Evolutionary conservation across 2,888 invertebrate species (phyloP), one percentile per base, ranked within the genome.

Genomic region (Nephrotoma appendiculata): DNA sequence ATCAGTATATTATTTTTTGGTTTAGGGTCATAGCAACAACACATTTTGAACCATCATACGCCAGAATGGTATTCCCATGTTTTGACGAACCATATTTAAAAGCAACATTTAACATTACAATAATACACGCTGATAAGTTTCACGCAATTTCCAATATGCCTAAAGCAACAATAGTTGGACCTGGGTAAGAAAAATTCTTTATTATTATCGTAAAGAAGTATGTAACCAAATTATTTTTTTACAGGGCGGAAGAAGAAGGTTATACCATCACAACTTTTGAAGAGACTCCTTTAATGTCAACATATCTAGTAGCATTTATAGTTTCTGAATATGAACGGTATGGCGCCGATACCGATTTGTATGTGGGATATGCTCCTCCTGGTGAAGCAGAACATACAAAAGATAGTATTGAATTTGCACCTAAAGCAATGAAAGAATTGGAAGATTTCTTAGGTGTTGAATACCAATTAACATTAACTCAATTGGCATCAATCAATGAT

Each of bases 301-400:
- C 95, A 0, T 96, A 96, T 89, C 92, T 96, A 3, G 92, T 96
- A 5, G 96, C 96, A 0, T 95, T 95, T 89, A 92, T 95, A 2
- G 94, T 96, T 41, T 90, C 89, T 86, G 90, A 91, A 87, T 90
- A 91, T 88, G 88, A 86, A 86, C 86, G 88, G 42, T 11, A 0
- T 0, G 19, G 19, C n/a, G 83, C 44, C 15, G 85, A 85, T 9
- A 45, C 6, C 6, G 31, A 44, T 44, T 9, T 45, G 0, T 44
- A 11, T 12, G 19, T 85, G 9, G 42, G 15, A 11, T 85, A 84
- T 6, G 84, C 85, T 44, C 42, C 42, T 11, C 15, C 85, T 19
- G 45, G 15, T 9, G 4, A 44, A 44, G 19, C 11, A n/a, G 1
- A 2, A 12, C 9, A 43, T 19, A 85, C 85, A 5, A 7, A 31